Conservation (phyloP, 2,888 invertebrate genomes). For the Tenthredo amoena region DNA sequence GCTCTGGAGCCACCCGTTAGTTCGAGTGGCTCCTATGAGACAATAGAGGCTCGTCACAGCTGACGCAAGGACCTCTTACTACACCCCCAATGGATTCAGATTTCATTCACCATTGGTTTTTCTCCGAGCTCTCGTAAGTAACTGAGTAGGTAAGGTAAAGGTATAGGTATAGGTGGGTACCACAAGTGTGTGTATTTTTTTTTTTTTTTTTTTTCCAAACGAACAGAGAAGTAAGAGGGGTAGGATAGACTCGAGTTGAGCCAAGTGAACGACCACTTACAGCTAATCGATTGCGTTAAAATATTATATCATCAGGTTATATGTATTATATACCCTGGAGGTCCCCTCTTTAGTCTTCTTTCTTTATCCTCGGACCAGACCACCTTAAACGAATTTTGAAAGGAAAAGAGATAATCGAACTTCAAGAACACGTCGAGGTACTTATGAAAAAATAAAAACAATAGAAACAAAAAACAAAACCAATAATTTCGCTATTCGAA, state of each 20-base stretch:
- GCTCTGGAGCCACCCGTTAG: conserved; percentile 47
- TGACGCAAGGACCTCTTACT: conserved; percentile 56
- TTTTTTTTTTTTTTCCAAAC: conserved; percentile 16
- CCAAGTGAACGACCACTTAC: conserved; percentile 43
- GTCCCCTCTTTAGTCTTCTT: background rate
- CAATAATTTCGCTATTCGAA: background rate
- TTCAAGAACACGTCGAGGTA: background rate
- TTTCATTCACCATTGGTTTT: conserved; percentile 58
- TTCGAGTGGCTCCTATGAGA: conserved; percentile 43
- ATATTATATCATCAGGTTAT: conserved; percentile 34
- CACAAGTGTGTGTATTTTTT: conserved; percentile 10
- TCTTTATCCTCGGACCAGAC: background rate
- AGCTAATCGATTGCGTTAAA: conserved; percentile 43
- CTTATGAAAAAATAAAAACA: no score
- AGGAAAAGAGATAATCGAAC: background rate
- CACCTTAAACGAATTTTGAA: background rate
- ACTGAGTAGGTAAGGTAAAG: background rate
- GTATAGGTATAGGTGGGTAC: conserved; percentile 2
- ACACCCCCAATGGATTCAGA: conserved; percentile 59
- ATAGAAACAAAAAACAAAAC: no score
- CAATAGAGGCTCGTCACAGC: conserved; percentile 53
- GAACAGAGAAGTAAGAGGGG: background rate
- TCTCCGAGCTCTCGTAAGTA: conserved; percentile 7
- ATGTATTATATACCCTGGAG: background rate
- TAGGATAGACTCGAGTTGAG: conserved; percentile 25